Base-by-base conservation (phyloP, 2,888 invertebrate species). In the Emmelina monodactyla region DNA sequence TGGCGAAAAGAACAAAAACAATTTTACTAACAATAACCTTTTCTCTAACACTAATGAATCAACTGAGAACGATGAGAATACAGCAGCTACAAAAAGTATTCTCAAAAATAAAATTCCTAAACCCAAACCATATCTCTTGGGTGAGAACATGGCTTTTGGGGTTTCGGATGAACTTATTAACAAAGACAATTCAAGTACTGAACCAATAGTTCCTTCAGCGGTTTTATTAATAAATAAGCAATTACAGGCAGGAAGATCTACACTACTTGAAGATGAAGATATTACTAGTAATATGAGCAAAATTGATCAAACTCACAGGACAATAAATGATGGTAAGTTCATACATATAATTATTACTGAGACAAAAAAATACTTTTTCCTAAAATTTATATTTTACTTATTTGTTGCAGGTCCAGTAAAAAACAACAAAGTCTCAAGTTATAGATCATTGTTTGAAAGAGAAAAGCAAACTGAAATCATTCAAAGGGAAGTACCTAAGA, bases 91-190 rank as follows among this genome's bases (percentile, higher is more conserved):
- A 55, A 85, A 86, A 50, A 86, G 88, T 50, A 88, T 88, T 65
- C 73, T 88, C 52, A 89, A 88, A 67, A 88, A 88, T 53, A 88
- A 87, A 67, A 87, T 88, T 32, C 75, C 85, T 28, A 88, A 88
- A 59, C 88, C 88, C 52, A 87, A 84, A 62, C 88, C 88, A 48
- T 89, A 88, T 71, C 85, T 88, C 57, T 72, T 89, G 50, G 88
- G 88, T 34, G 87, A 87, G 58, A 85, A 85, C 61, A 81, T 83
- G 53, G 80, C 71, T 39, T 65, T 78, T 62, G 73, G 78, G 62
- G 41, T 45, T 28, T 40, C 50, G 32, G 47, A 49, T 43, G 51
- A 57, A 45, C 38, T 48, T 41, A 37, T 40, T 33, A 51, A 47
- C 33, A 50, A 55, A 39, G 50, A 50, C 41, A 39, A 45, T 32